Percentiles rank a stretch among this genome's conserved stretches.
These are phyloP conservation scores for Macroteleia sp. DNA, from an alignment of 2,888 invertebrate species.

Conservation along the genomic window DNA sequence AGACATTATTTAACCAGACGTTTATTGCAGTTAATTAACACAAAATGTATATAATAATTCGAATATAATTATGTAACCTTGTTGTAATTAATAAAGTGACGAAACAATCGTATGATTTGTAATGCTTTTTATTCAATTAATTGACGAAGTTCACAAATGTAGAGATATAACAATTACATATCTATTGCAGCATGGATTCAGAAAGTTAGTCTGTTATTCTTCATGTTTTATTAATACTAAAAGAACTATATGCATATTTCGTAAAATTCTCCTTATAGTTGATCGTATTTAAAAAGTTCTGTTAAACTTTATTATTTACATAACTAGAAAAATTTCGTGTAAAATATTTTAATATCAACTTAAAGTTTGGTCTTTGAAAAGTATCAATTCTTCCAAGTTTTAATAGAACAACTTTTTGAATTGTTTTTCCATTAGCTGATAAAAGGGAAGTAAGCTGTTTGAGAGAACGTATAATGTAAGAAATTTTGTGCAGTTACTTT, in stretches of 20 bases:
- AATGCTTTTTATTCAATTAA: no score
- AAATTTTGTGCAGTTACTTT: background rate
- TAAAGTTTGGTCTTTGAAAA: conserved; percentile 12
- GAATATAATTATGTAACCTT: conserved; percentile 2
- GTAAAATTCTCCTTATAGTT: no score
- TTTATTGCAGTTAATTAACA: background rate
- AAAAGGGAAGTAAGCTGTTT: conserved; percentile 10
- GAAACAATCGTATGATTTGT: no score
- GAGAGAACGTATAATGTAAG: conserved; percentile 6
- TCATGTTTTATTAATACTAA: no score
- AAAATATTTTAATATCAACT: conserved; percentile 32
- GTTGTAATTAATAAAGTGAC: conserved; percentile 18
- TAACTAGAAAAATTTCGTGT: no score
- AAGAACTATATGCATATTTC: no score
- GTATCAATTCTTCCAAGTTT: conserved; percentile 37
- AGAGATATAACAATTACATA: no score
- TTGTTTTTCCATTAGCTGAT: conserved; percentile 41
- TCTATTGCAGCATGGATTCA: no score
- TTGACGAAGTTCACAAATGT: no score
- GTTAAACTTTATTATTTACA: background rate
- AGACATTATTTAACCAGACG: background rate
- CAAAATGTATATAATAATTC: conserved; percentile 1
- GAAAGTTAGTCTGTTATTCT: no score
- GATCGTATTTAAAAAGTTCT: no score
- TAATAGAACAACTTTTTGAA: conserved; percentile 41